phyloP scores from a whole-genome alignment of 2,888 invertebrate genomes.

The Coelinius sp. region DNA sequence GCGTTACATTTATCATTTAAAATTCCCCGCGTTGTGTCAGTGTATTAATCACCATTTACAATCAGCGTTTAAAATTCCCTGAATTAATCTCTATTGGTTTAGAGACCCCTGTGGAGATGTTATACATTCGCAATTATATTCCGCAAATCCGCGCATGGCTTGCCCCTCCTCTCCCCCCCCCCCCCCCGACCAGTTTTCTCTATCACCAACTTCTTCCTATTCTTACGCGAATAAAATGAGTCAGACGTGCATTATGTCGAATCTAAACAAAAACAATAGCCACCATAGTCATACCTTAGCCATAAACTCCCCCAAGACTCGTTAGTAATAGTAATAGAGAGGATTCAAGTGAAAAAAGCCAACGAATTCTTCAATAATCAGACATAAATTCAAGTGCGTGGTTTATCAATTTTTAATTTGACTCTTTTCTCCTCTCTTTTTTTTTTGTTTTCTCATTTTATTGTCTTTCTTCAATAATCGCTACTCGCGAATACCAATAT shows the following conservation, averaged over 20 bases:
- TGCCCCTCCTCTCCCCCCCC: slow-evolving; percentile 17
- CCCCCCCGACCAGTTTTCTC: slow-evolving; percentile 1
- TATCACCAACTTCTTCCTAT: background rate
- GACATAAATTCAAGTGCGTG: background rate
- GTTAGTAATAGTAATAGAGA: background rate
- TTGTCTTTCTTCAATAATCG: background rate
- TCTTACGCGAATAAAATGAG: slow-evolving; percentile 41
- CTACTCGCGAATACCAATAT: background rate
- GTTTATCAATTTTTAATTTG: background rate
- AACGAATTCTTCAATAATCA: background rate
- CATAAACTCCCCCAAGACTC: background rate
- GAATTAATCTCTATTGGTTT: too few species aligned
- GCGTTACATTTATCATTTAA: too few species aligned
- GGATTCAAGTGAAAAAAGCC: background rate
- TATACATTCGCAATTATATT: too few species aligned
- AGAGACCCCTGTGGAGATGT: background rate
- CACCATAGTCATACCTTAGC: background rate
- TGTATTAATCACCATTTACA: too few species aligned
- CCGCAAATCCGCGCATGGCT: slow-evolving; percentile 17
- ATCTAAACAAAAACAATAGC: slow-evolving; percentile 47
- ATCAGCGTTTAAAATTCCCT: too few species aligned
- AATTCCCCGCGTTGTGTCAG: too few species aligned
- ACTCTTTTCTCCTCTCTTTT: slow-evolving; percentile 18
- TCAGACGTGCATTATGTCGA: slow-evolving; percentile 43
- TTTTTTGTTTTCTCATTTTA: slow-evolving; percentile 24